Evolutionary conservation across 2,113 vertebrate species (phyloP).

Genomic region (Ibidorhyncha struthersii): DNA sequence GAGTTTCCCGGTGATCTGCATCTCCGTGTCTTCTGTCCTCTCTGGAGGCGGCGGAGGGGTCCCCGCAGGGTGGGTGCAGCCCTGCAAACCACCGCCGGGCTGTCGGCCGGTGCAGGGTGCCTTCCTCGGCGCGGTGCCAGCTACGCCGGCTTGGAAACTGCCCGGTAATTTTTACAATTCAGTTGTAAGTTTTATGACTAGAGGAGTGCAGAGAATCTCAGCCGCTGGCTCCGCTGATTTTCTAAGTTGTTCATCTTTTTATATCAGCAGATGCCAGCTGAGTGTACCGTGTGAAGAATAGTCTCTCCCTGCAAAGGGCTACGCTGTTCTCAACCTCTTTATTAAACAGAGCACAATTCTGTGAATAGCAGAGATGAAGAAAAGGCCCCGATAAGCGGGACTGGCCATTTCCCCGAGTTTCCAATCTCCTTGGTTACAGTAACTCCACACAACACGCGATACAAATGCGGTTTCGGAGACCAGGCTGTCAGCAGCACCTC

Average conservation of each 20-base stretch:
- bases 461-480: accelerated
- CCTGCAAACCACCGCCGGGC: not conserved
- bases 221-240: not conserved
- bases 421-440: slow-evolving; percentile 37
- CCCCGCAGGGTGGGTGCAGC: accelerated
- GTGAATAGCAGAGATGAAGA: not conserved
- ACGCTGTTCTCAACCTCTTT: not conserved
- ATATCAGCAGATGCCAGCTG: not conserved
- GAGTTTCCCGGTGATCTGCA: not conserved
- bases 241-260: not conserved
- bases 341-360: not conserved
- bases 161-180: accelerated
- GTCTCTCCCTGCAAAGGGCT: not conserved
- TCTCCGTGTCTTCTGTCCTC: accelerated
- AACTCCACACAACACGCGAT: not conserved
- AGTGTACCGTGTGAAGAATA: not conserved
- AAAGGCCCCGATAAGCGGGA: not conserved
- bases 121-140: accelerated
- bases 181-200: not conserved
- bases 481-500: not conserved
- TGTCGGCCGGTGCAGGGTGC: too few relatives aligned
- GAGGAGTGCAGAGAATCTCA: not conserved
- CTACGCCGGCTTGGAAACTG: not conserved
- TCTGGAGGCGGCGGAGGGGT: accelerated
- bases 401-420: not conserved